A percentile compares a stretch with the other conserved stretches of the same genome.
Conservation (phyloP, 2,797 vertebrate species). For the Anguilla marmorata region DNA sequence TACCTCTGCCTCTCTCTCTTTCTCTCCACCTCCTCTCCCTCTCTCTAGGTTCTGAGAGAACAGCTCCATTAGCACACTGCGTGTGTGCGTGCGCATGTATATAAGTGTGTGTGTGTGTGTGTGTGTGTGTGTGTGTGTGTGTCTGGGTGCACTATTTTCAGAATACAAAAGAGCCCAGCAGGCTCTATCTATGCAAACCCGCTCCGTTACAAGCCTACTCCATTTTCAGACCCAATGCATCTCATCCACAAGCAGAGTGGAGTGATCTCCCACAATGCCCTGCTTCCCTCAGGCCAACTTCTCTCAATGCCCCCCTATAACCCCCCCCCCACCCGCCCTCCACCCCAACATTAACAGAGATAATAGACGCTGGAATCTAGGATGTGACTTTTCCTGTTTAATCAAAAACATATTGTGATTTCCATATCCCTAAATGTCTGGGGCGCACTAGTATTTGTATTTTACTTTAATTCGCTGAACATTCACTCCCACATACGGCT, state of each 20-base stretch:
- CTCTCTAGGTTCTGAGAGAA: constrained; percentile 17
- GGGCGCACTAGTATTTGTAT: too few species aligned
- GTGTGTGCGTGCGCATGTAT: neutral
- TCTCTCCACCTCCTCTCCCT: neutral
- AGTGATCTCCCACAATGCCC: neutral
- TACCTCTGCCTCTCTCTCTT: neutral
- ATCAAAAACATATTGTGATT: too few species aligned
- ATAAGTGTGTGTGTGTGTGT: neutral
- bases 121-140: neutral
- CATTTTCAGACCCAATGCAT: constrained; percentile 20
- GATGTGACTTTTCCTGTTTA: too few species aligned
- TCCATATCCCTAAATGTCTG: too few species aligned
- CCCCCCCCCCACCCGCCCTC: too few species aligned
- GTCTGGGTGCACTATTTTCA: constrained; percentile 3
- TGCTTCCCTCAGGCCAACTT: constrained; percentile 32
- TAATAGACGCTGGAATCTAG: too few species aligned
- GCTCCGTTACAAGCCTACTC: constrained; percentile 35
- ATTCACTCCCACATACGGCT: too few species aligned
- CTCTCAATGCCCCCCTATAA: neutral
- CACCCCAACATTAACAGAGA: neutral
- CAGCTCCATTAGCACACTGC: constrained; percentile 43
- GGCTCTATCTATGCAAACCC: constrained; percentile 26
- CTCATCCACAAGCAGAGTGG: constrained; percentile 16
- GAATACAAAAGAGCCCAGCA: constrained; percentile 50
- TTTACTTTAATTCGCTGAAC: too few species aligned